Percentiles rank a stretch among this genome's conserved stretches.
phyloP scores from a whole-genome alignment of 2,797 vertebrate species.

The Rhadinocentrus ornatus region DNA sequence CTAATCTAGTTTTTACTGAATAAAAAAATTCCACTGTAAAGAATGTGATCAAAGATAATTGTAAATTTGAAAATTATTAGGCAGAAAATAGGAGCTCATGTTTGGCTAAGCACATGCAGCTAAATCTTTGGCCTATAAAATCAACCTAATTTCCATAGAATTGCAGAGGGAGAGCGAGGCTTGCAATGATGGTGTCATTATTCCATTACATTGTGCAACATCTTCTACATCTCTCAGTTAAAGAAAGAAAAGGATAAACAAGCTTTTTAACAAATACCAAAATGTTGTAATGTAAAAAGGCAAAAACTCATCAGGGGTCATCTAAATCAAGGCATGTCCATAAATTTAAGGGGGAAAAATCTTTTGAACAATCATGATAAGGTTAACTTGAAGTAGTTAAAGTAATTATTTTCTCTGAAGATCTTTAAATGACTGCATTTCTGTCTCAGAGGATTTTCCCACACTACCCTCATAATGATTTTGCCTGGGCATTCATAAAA shows the following conservation, averaged over 20 bases:
- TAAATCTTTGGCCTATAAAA: background rate
- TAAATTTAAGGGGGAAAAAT: background rate
- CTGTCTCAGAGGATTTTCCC: background rate
- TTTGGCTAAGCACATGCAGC: background rate
- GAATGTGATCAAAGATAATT: background rate
- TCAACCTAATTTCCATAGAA: background rate
- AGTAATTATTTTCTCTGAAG: background rate
- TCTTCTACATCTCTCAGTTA: background rate
- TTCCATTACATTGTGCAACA: background rate
- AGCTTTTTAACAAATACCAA: background rate
- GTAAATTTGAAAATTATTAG: background rate
- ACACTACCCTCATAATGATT: slow-evolving; percentile 26
- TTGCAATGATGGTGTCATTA: background rate
- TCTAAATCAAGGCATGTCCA: background rate
- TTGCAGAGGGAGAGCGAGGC: background rate
- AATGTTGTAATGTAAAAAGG: background rate
- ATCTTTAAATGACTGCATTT: slow-evolving; percentile 2
- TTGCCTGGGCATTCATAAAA: slow-evolving; percentile 15
- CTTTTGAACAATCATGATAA: background rate
- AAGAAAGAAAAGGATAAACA: background rate
- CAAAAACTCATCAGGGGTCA: no score
- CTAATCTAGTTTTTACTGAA: background rate
- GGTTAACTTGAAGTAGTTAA: background rate
- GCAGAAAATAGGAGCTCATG: background rate
- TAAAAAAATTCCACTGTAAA: background rate